Evolutionary conservation across 2,888 invertebrate species (phyloP).

Genomic region (Malachius bipustulatus): DNA sequence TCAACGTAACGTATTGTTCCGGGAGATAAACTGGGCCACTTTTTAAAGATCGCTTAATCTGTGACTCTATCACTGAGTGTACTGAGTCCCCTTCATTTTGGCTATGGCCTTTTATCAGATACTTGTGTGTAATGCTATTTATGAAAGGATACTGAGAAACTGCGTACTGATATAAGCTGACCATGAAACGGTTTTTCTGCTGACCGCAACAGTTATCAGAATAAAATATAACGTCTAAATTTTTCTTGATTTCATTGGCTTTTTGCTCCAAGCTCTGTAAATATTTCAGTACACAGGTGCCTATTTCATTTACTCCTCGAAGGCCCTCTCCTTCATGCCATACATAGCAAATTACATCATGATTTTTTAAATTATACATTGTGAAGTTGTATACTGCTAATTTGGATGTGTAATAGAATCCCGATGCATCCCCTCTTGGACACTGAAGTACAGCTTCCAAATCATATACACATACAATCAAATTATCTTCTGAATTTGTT

Average conservation of each 20-base stretch:
- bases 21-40: too few relatives aligned
- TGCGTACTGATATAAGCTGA: conserved; percentile 4
- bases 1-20: too few relatives aligned
- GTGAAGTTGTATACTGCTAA: conserved; percentile 11
- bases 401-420: conserved; percentile 17
- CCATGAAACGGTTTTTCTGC: conserved; percentile 14
- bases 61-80: conserved; percentile 11
- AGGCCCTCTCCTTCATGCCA: conserved; percentile 26
- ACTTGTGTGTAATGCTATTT: conserved; percentile 11
- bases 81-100: conserved; percentile 12
- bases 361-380: conserved; percentile 22
- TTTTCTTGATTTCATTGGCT: not conserved
- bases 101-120: conserved; percentile 11
- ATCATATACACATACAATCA: conserved; percentile 19
- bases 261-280: conserved; percentile 14
- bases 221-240: conserved; percentile 9
- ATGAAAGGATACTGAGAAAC: conserved; percentile 3
- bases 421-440: conserved; percentile 20
- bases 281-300: conserved; percentile 24
- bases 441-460: conserved; percentile 21
- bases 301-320: conserved; percentile 26
- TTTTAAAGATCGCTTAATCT: too few relatives aligned
- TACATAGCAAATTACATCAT: conserved; percentile 21
- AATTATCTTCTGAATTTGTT: conserved; percentile 6
- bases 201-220: conserved; percentile 15